Evolutionary conservation across 2,888 invertebrate species (phyloP).

Genomic region (Macrostomum cliftonense): DNA sequence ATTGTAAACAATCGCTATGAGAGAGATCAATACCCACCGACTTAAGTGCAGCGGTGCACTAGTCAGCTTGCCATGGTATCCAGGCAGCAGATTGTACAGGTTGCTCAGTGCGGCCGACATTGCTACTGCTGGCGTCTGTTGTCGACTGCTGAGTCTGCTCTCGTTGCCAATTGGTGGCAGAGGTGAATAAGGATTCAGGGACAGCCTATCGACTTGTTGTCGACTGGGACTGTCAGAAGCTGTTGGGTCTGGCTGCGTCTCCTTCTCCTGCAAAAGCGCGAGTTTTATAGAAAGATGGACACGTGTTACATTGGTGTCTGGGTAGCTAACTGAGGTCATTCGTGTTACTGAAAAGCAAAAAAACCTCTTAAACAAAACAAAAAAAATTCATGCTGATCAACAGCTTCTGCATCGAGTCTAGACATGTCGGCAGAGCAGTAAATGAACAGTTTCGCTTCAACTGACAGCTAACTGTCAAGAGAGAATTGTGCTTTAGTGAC

Average conservation of each 20-base stretch:
- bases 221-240: neutral
- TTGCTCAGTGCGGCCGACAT: conserved; percentile 1
- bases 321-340: too few species aligned
- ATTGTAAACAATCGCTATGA: too few species aligned
- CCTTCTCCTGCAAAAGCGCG: conserved; percentile 1
- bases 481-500: too few species aligned
- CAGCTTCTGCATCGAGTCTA: too few species aligned
- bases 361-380: too few species aligned
- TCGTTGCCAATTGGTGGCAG: conserved; percentile 5
- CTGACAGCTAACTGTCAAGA: too few species aligned
- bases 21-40: neutral
- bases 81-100: conserved; percentile 1
- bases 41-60: conserved; percentile 16
- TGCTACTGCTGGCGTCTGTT: neutral
- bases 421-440: too few species aligned
- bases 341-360: too few species aligned
- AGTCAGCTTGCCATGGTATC: conserved; percentile 18
- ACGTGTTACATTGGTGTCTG: too few species aligned
- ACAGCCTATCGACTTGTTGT: neutral
- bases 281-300: too few species aligned
- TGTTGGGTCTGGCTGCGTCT: neutral
- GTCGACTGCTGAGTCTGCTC: neutral
- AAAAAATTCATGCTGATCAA: too few species aligned
- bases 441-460: too few species aligned
- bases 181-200: conserved; percentile 5